These are phyloP conservation scores for Disparrhopalites patrizii DNA, from an alignment of 2,888 invertebrate species.

Conservation along the genomic window DNA sequence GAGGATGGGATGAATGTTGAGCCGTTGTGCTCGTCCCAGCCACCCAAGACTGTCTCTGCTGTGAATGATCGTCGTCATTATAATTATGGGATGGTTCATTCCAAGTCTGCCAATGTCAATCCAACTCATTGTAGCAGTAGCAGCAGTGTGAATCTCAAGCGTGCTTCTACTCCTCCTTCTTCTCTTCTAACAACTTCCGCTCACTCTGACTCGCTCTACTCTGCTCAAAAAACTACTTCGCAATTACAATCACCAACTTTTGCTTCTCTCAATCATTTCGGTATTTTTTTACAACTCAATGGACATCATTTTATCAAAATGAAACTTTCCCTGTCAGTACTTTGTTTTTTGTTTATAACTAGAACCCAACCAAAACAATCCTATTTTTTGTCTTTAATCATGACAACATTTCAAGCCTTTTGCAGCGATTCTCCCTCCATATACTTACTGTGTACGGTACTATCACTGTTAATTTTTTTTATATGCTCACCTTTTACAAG, in stretches of 20 bases:
- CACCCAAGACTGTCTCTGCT: constrained; percentile 6
- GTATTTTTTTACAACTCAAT: constrained; percentile 36
- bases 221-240: neutral
- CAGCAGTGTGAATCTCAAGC: constrained; percentile 6
- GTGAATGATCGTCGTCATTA: neutral
- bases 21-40: neutral
- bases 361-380: too few species aligned
- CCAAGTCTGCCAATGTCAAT: constrained; percentile 35
- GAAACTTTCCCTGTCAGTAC: too few species aligned
- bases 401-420: too few species aligned
- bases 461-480: too few species aligned
- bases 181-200: constrained; percentile 19
- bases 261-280: constrained; percentile 47
- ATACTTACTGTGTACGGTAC: too few species aligned
- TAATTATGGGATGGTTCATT: constrained; percentile 43
- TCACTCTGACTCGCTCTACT: constrained; percentile 41
- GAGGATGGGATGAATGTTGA: constrained; percentile 8
- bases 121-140: neutral
- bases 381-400: too few species aligned
- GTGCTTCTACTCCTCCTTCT: constrained; percentile 19
- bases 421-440: too few species aligned
- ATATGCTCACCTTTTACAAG: too few species aligned
- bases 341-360: too few species aligned
- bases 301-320: too few species aligned
- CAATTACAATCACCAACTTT: constrained; percentile 44